Percentiles rank a stretch among this genome's conserved stretches.
Conservation (phyloP, 2,113 vertebrate genomes). For the Crypturellus undulatus region DNA sequence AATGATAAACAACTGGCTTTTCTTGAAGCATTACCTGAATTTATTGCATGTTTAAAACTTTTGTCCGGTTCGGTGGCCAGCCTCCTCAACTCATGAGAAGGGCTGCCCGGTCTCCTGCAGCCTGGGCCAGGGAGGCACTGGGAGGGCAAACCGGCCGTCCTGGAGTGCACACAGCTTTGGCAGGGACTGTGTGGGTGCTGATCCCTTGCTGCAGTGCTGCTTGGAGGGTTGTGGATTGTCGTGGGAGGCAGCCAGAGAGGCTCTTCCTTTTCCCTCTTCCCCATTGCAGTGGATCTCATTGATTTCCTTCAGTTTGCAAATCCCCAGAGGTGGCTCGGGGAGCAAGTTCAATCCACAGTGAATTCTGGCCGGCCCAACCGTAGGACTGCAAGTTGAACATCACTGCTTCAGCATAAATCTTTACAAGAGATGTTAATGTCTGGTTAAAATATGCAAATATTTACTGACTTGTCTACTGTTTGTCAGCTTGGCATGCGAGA, state of each 20-base stretch:
- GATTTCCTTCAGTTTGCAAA: background rate
- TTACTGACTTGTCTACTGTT: conserved; percentile 75
- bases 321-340: conserved; percentile 40
- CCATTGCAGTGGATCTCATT: conserved; percentile 30
- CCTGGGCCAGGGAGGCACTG: background rate
- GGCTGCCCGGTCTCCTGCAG: background rate
- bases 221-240: conserved; percentile 9
- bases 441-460: conserved; percentile 75
- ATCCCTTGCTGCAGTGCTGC: conserved; percentile 11
- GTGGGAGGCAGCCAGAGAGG: conserved; percentile 52
- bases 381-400: conserved; percentile 65
- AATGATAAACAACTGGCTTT: background rate
- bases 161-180: background rate
- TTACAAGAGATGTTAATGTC: conserved; percentile 70
- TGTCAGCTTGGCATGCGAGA: conserved; percentile 68
- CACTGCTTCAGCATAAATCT: conserved; percentile 66
- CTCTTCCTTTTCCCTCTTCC: conserved; percentile 10
- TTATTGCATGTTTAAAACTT: background rate
- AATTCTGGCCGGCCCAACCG: conserved; percentile 28
- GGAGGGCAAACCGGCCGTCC: background rate
- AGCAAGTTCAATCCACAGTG: conserved; percentile 2
- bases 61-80: background rate
- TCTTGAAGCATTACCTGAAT: background rate
- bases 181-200: conserved; percentile 13
- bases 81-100: background rate